These are phyloP conservation scores for Daktulosphaira vitifoliae DNA, from an alignment of 1,140 invertebrate species.

Conservation along the genomic window DNA sequence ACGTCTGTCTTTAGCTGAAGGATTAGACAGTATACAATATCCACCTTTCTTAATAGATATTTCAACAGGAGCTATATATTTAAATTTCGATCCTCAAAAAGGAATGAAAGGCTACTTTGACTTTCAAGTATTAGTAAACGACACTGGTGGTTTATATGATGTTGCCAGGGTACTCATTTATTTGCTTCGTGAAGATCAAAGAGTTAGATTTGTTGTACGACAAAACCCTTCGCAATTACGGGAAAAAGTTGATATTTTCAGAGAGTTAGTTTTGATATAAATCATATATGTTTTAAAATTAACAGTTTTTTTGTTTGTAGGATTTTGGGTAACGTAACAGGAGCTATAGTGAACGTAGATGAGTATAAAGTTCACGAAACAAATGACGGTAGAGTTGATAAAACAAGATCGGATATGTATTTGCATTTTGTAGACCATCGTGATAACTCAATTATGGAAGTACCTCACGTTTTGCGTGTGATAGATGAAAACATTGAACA, in stretches of 20 bases:
- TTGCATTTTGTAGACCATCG: constrained; percentile 81
- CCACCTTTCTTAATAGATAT: constrained; percentile 74
- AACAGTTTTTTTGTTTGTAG: constrained; percentile 47
- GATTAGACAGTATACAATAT: constrained; percentile 63
- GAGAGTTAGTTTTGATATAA: constrained; percentile 56
- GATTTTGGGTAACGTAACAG: constrained; percentile 71
- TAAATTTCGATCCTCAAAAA: constrained; percentile 92
- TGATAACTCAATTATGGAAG: constrained; percentile 86
- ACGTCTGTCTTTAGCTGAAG: constrained; percentile 69
- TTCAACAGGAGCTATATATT: constrained; percentile 67
- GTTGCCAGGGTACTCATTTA: constrained; percentile 81
- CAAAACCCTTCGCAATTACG: constrained; percentile 78
- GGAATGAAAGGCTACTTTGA: constrained; percentile 96
- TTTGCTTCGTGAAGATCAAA: constrained; percentile 81
- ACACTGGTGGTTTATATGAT: constrained; percentile 69
- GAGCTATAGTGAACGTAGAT: constrained; percentile 86
- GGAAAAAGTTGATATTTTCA: constrained; percentile 65
- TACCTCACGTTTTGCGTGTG: constrained; percentile 67
- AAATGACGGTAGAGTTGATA: constrained; percentile 82
- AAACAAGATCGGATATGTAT: constrained; percentile 88
- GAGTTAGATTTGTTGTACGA: constrained; percentile 83
- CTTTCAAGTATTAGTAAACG: constrained; percentile 76
- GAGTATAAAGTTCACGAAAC: constrained; percentile 88
- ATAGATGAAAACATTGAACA: constrained; percentile 87
- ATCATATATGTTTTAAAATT: too few species aligned